Base-by-base conservation (phyloP, 1,140 invertebrate genomes). In the Dryas iulia region DNA sequence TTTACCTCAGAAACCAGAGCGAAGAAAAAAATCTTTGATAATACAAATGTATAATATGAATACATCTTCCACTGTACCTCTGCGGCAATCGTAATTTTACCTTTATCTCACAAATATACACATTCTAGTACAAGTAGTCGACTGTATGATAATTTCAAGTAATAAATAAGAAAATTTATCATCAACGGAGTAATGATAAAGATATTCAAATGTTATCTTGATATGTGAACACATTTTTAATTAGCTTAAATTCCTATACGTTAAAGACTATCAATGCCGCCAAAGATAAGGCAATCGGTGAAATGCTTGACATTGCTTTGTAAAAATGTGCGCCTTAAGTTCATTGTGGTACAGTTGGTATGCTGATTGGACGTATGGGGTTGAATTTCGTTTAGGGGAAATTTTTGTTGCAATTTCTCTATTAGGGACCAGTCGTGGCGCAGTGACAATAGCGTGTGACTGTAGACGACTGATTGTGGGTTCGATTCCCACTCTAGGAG, bases 241-340 rank as follows among this genome's bases (percentile, higher is more conserved):
- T 60, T 60, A 60, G 23, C 24, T 30, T 14, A 33, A 60, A 60
- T 60, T 60, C 59, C 59, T 39, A 14, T 47, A 25, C 59, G 1
- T 26, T 47, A 25, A 8, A 59, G 28, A 31, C 30, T 47, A 18
- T 10, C 14, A 18, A 33, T 33, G 57, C 56, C 18, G 57, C 5
- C 57, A 31, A 8, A 31, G n/a, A 47, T 47, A 47, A 21, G 8
- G 26, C 26, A 12, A 33, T n/a, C 8, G 6, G 2, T 6, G 5
- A 31, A 47, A 47, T 47, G 14, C 18, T 1, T 47, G 3, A 47
- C 14, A 3, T 47, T 18, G 8, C 39, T 47, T 47, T 47, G 14
- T 21, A 10, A 47, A 47, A 21, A 21, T 21, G 18, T 47, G 14
- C 39, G 6, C 8, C 39, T 47, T 21, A 28, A 28, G 26, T 28